These are phyloP conservation scores for Eufriesea mexicana DNA, from an alignment of 1,140 invertebrate species.

Conservation along the genomic window DNA sequence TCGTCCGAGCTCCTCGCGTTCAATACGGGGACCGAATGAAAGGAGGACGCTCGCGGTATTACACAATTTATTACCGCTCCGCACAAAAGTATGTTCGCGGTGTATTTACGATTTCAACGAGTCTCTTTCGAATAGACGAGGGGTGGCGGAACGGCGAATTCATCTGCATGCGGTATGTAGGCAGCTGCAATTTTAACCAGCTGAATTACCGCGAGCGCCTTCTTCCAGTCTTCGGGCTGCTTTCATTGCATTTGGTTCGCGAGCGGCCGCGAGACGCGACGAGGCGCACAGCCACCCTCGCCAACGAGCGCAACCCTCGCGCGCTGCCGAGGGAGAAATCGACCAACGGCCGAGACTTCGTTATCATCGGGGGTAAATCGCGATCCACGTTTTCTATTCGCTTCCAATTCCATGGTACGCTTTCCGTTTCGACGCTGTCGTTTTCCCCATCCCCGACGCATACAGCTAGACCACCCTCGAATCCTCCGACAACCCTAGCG, in stretches of 20 bases:
- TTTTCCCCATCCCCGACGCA: too few species aligned
- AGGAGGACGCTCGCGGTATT: background rate
- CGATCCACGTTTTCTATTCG: background rate
- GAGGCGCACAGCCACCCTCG: background rate
- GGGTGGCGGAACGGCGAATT: background rate
- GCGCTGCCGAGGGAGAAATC: background rate
- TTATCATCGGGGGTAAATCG: background rate
- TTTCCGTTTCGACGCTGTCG: too few species aligned
- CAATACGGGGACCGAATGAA: background rate
- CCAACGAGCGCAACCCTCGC: too few species aligned
- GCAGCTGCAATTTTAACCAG: conserved; percentile 37
- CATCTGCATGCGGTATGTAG: conserved; percentile 9
- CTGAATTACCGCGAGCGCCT: conserved; percentile 19
- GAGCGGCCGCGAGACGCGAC: background rate
- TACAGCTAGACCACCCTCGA: too few species aligned
- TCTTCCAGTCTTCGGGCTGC: background rate
- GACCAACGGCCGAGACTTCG: background rate
- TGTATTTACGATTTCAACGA: conserved; percentile 42
- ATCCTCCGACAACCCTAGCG: too few species aligned
- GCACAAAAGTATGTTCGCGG: background rate
- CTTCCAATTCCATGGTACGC: too few species aligned
- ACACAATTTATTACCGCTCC: conserved; percentile 28
- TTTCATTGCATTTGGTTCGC: conserved; percentile 24
- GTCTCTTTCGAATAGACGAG: conserved; percentile 13
- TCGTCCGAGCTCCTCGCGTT: background rate